Percentiles rank a stretch among this genome's conserved stretches.
Evolutionary conservation across 2,888 invertebrate genomes (phyloP).

Genomic region (Leptopilina drosophilae): DNA sequence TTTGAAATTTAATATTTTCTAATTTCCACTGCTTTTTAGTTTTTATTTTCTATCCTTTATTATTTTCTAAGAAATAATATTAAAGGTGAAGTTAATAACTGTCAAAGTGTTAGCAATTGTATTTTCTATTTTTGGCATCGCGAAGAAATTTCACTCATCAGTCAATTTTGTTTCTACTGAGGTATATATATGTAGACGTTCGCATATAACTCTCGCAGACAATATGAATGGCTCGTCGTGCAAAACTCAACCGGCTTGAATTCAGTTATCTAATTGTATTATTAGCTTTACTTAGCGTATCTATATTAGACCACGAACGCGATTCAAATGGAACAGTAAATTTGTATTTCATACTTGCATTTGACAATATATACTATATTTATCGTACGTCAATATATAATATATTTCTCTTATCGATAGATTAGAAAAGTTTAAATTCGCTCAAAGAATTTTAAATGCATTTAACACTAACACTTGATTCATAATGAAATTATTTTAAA

Average conservation of each 20-base stretch:
- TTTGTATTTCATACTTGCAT: constrained; percentile 25
- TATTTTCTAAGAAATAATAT: no score
- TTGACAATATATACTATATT: constrained; percentile 9
- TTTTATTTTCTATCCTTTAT: neutral
- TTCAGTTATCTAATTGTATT: constrained; percentile 21
- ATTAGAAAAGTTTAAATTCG: no score
- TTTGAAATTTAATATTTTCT: no score
- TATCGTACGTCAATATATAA: neutral
- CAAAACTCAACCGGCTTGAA: constrained; percentile 18
- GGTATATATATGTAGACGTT: neutral
- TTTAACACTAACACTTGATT: no score
- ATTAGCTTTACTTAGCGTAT: constrained; percentile 18
- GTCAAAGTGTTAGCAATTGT: neutral
- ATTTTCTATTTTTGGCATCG: constrained; percentile 17
- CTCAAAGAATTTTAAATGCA: no score
- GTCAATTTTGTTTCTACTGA: constrained; percentile 6
- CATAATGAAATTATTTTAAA: no score
- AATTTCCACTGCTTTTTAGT: neutral
- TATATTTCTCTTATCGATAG: no score
- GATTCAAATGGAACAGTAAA: neutral
- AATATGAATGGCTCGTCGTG: constrained; percentile 18
- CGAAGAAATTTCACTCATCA: neutral
- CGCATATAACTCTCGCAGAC: neutral
- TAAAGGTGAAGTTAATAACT: neutral
- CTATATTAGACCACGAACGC: constrained; percentile 6